These are phyloP conservation scores for Callopanchax toddi DNA, from an alignment of 2,113 vertebrate genomes.

Conservation along the genomic window DNA sequence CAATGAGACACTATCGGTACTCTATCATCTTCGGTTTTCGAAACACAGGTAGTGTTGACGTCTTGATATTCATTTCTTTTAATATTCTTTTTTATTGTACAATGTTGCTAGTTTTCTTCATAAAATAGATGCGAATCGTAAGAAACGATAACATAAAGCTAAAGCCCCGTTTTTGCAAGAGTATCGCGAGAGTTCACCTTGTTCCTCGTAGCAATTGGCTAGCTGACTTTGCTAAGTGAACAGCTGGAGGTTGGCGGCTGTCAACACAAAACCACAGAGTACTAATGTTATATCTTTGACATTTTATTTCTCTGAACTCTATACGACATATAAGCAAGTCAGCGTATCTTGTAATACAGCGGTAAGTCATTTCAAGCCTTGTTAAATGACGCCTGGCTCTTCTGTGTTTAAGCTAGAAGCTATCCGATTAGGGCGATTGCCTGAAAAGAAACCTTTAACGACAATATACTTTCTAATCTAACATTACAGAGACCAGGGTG, in stretches of 20 bases:
- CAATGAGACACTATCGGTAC: conserved; percentile 45
- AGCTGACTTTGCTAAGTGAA: conserved; percentile 59
- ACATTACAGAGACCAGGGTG: neutral
- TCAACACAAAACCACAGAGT: conserved; percentile 32
- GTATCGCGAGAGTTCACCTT: conserved; percentile 11
- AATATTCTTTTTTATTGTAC: rapidly evolving
- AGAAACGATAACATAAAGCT: neutral
- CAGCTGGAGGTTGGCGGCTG: conserved; percentile 55
- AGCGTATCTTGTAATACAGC: neutral
- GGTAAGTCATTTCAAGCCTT: neutral
- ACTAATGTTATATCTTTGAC: neutral
- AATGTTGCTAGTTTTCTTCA: neutral
- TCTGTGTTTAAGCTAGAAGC: too few species aligned
- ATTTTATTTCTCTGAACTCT: neutral
- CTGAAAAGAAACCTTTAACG: too few species aligned
- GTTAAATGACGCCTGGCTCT: neutral
- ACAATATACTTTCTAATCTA: neutral
- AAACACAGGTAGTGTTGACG: conserved; percentile 55
- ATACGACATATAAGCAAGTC: neutral
- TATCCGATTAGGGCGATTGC: neutral
- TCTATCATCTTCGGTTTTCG: conserved; percentile 62
- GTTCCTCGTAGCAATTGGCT: conserved; percentile 32
- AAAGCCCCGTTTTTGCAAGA: neutral
- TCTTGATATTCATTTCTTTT: conserved; percentile 6
- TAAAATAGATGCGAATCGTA: neutral